These are phyloP conservation scores for Drosophila merina DNA, from an alignment of 2,888 invertebrate species.

Conservation along the genomic window DNA sequence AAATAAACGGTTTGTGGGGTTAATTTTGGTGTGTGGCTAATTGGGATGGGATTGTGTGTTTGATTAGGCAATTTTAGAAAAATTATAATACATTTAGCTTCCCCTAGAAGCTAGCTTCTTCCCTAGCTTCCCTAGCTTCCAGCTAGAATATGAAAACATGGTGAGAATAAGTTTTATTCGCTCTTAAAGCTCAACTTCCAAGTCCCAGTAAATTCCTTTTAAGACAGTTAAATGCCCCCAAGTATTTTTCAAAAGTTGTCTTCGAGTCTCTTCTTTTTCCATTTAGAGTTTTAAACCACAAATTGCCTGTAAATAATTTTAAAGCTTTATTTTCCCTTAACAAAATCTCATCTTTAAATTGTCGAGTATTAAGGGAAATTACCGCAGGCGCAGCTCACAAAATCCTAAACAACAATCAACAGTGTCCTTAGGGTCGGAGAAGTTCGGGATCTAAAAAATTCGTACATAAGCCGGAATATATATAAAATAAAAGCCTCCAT, in stretches of 20 bases:
- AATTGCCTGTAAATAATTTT: not conserved
- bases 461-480: not conserved
- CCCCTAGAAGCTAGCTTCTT: no score
- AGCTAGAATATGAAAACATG: not conserved
- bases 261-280: not conserved
- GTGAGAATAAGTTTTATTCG: no score
- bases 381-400: conserved; percentile 3
- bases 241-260: not conserved
- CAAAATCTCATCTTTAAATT: conserved; percentile 3
- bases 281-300: not conserved
- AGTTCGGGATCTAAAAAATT: not conserved
- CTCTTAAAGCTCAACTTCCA: not conserved
- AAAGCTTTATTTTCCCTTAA: not conserved
- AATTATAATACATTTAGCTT: not conserved
- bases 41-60: conserved; percentile 9
- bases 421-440: conserved; percentile 33
- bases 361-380: conserved; percentile 6
- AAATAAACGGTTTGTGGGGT: conserved; percentile 1
- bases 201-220: not conserved
- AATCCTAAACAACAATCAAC: conserved; percentile 59
- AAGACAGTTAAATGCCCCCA: not conserved
- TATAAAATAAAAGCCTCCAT: conserved; percentile 39
- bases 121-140: no score
- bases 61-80: not conserved
- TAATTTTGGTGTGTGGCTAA: conserved; percentile 2